Evolutionary conservation across 2,888 invertebrate genomes (phyloP), one percentile per base, ranked within the genome.

Genomic region (Drosophila siamana): DNA sequence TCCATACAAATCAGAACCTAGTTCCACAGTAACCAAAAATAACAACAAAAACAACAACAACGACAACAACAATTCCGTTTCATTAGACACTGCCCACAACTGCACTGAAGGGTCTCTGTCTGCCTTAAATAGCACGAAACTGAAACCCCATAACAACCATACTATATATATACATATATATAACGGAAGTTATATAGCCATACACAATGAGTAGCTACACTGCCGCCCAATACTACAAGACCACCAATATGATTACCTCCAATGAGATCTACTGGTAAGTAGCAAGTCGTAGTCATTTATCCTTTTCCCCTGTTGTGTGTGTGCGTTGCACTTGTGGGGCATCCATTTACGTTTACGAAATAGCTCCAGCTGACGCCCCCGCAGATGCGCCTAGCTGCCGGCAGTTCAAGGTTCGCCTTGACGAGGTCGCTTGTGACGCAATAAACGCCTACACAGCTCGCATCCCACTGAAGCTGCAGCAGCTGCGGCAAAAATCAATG

Each of bases 221-320:
- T 69, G 84, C 78, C 67, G 87, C 84, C 72, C 83, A 73, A 48
- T 85, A 86, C 78, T 86, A 86, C 85, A 83, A 88, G 81, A 87
- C 88, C 86, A 79, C 89, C 81, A 89, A 88, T 82, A 90, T 90
- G 90, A 88, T 90, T 85, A 90, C 90, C 77, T 90, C 90, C 69
- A 90, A 90, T 77, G 90, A 90, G 81, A 89, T 90, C 72, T 90
- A 90, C 83, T 90, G 90, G 90, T 90, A 86, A 90, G 90, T 89
- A 38, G 33, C 5, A 38, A 38, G 36, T 55, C 13, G 43, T 50
- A 40, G 19, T 56, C 51, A n/a, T 30, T 62, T 65, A 52, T 47
- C 33, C 28, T 54, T 26, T 36, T 33, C 43, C 40, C 52, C 38
- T 54, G 56, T 57, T 7, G 19, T 16, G 8, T 47, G 41, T 57